phyloP scores from a whole-genome alignment of 2,888 invertebrate genomes.

The Acanthosepion pharaonis region DNA sequence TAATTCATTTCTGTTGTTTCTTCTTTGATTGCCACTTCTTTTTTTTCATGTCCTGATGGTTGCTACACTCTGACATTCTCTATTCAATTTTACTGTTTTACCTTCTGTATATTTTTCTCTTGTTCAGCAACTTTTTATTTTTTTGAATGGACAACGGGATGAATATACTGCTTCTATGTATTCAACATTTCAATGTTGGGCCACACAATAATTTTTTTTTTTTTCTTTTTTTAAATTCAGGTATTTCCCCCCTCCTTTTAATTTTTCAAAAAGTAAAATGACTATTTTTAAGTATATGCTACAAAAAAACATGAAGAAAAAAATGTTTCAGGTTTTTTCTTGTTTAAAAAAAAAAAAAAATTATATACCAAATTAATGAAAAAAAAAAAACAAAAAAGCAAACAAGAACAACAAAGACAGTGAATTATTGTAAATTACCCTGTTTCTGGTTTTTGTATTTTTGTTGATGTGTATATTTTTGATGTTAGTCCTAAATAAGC shows the following conservation, averaged over 20 bases:
- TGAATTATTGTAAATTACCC: constrained; percentile 17
- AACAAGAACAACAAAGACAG: background rate
- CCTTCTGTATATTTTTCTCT: background rate
- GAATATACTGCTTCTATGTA: background rate
- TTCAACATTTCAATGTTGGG: background rate
- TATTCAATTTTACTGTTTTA: background rate
- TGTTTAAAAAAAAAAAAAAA: background rate
- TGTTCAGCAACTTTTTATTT: background rate
- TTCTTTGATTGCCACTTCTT: background rate
- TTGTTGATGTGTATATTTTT: constrained; percentile 33
- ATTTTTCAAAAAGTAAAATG: background rate
- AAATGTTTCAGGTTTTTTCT: background rate
- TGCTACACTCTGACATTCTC: background rate
- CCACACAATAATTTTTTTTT: background rate
- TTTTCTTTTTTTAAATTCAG: background rate
- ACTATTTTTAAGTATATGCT: background rate
- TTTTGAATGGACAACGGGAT: background rate
- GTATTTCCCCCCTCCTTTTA: background rate
- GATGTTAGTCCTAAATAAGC: constrained; percentile 17
- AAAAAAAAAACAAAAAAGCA: background rate
- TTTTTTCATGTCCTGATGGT: background rate
- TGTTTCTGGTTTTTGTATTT: background rate
- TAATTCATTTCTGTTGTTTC: background rate
- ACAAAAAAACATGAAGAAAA: background rate
- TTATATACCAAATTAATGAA: background rate